Evolutionary conservation across 2,888 invertebrate genomes (phyloP).

Genomic region (Leptura quadrifasciata): DNA sequence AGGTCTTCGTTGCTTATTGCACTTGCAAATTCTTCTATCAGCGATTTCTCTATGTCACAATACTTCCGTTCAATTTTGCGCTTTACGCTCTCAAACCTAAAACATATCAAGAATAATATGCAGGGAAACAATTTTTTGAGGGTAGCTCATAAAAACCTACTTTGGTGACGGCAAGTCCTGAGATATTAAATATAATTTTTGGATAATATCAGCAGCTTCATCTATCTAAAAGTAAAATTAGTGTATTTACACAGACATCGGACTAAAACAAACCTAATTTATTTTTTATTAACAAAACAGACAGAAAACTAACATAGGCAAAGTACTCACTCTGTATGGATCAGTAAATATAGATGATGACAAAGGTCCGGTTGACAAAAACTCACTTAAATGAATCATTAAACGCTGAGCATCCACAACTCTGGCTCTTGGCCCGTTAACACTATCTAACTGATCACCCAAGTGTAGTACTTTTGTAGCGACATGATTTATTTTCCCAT

Average conservation of each 20-base stretch:
- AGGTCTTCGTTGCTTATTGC: constrained; percentile 92
- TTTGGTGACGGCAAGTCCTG: constrained; percentile 94
- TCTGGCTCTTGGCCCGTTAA: constrained; percentile 94
- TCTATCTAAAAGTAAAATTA: constrained; percentile 78
- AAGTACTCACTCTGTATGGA: constrained; percentile 76
- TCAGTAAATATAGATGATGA: constrained; percentile 92
- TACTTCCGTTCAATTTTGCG: constrained; percentile 92
- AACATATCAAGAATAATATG: constrained; percentile 48
- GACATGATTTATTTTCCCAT: constrained; percentile 96
- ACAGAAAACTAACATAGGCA: neutral
- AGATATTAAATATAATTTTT: constrained; percentile 95
- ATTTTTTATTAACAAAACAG: neutral
- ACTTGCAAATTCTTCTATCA: constrained; percentile 95
- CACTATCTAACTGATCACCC: constrained; percentile 98
- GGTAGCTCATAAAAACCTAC: constrained; percentile 71
- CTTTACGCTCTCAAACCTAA: constrained; percentile 86
- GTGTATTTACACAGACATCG: neutral
- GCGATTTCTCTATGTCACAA: constrained; percentile 89
- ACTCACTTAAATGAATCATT: constrained; percentile 94
- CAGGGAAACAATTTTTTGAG: neutral
- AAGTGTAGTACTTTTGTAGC: constrained; percentile 98
- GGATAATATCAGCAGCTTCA: constrained; percentile 97
- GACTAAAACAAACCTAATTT: too few species aligned
- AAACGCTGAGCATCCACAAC: constrained; percentile 96
- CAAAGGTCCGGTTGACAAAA: constrained; percentile 89